These are phyloP conservation scores for Diuraphis noxia DNA, from an alignment of 1,140 invertebrate genomes.

Conservation along the genomic window DNA sequence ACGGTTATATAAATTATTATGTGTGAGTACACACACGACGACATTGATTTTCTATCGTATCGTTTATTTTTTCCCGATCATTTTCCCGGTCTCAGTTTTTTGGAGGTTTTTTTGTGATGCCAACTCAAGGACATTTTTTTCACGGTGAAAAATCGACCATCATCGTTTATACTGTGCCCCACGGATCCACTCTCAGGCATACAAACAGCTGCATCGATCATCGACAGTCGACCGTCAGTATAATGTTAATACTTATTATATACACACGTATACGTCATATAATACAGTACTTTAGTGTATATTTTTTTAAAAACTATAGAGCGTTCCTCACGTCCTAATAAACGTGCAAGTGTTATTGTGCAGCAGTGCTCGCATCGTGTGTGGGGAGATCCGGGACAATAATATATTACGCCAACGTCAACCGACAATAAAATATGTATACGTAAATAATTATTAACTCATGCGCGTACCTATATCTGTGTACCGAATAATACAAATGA, in stretches of 20 bases:
- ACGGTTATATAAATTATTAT: slow-evolving; percentile 21
- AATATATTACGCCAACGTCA: not conserved
- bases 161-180: not conserved
- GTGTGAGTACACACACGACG: slow-evolving; percentile 5
- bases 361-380: not conserved
- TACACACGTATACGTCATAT: not conserved
- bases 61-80: not conserved
- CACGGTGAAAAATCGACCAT: not conserved
- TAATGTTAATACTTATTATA: not conserved
- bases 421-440: not conserved
- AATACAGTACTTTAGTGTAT: not conserved
- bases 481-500: not conserved
- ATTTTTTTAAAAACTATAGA: not conserved
- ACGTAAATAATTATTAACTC: not conserved
- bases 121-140: slow-evolving; percentile 9
- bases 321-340: not conserved
- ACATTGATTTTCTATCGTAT: slow-evolving; percentile 42
- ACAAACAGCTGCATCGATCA: not conserved
- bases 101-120: not conserved
- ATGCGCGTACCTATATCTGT: not conserved
- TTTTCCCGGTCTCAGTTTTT: not conserved
- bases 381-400: not conserved
- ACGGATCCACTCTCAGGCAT: not conserved
- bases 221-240: not conserved
- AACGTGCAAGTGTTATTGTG: not conserved